A percentile compares a stretch with the other conserved stretches of the same genome.
Conservation (phyloP, 2,113 vertebrate species). For the Talpa occidentalis region DNA sequence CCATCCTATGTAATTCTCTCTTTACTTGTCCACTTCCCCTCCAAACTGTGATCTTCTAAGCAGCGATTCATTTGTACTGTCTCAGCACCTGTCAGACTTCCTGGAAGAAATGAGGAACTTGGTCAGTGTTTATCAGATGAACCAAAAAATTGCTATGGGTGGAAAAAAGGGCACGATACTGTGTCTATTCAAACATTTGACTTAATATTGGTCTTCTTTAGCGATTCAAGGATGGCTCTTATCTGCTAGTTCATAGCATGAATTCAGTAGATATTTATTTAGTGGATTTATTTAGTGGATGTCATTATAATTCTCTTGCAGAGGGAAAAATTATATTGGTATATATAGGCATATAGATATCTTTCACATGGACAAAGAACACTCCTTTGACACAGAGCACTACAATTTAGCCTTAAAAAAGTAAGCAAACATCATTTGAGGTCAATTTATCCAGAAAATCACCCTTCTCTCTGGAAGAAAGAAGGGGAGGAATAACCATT, state of each 20-base stretch:
- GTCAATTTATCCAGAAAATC: neutral
- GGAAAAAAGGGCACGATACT: neutral
- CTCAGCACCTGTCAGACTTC: neutral
- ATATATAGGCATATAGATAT: neutral
- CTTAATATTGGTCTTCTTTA: neutral
- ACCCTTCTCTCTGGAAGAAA: neutral
- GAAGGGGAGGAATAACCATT: neutral
- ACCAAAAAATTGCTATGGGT: neutral
- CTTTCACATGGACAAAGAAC: neutral
- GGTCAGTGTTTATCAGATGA: neutral
- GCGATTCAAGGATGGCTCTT: neutral
- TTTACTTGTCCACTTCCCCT: neutral
- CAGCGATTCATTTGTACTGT: neutral
- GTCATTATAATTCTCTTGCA: neutral
- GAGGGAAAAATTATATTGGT: neutral
- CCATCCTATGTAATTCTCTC: neutral
- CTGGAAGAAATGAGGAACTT: neutral
- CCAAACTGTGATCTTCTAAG: neutral
- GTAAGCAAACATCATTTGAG: neutral
- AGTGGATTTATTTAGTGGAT: neutral
- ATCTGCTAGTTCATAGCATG: neutral
- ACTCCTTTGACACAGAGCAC: neutral
- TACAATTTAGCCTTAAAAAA: neutral
- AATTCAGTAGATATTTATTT: neutral
- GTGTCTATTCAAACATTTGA: neutral